A percentile compares a stretch with the other conserved stretches of the same genome.
Evolutionary conservation across 2,888 invertebrate species (phyloP).

Genomic region (Lithophane socia): DNA sequence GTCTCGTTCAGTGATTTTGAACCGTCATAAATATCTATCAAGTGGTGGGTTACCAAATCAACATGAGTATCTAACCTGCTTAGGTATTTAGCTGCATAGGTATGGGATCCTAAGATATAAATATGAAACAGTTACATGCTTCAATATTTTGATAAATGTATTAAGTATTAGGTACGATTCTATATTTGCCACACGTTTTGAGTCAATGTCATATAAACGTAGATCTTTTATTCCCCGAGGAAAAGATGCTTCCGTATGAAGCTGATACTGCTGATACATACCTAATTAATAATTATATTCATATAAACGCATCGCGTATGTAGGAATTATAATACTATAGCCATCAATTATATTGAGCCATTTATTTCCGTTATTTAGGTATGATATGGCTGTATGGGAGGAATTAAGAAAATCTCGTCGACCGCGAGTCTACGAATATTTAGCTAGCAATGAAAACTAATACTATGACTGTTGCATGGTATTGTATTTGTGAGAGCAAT

Average conservation of each 20-base stretch:
- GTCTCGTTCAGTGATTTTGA: neutral
- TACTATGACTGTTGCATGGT: neutral
- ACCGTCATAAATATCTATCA: slow-evolving; percentile 12
- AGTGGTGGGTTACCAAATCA: slow-evolving; percentile 8
- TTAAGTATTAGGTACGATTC: slow-evolving; percentile 15
- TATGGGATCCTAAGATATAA: neutral
- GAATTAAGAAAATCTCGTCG: neutral
- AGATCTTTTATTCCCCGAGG: slow-evolving; percentile 54
- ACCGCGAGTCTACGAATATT: neutral
- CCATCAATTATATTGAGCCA: slow-evolving; percentile 26
- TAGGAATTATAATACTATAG: slow-evolving; percentile 40
- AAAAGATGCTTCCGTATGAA: slow-evolving; percentile 50
- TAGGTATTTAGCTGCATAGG: neutral
- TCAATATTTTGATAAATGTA: slow-evolving; percentile 21
- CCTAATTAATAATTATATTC: slow-evolving; percentile 33
- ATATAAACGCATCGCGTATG: slow-evolving; percentile 41
- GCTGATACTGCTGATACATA: slow-evolving; percentile 41
- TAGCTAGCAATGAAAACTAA: neutral
- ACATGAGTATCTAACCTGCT: neutral
- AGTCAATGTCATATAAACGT: slow-evolving; percentile 34
- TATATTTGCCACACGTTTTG: slow-evolving; percentile 24
- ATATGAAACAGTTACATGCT: neutral
- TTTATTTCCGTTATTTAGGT: slow-evolving; percentile 32
- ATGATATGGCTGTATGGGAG: neutral
- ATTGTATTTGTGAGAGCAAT: too few species aligned